A percentile compares a stretch with the other conserved stretches of the same genome.
Evolutionary conservation across 2,113 vertebrate species (phyloP).

Genomic region (Ellobius talpinus): DNA sequence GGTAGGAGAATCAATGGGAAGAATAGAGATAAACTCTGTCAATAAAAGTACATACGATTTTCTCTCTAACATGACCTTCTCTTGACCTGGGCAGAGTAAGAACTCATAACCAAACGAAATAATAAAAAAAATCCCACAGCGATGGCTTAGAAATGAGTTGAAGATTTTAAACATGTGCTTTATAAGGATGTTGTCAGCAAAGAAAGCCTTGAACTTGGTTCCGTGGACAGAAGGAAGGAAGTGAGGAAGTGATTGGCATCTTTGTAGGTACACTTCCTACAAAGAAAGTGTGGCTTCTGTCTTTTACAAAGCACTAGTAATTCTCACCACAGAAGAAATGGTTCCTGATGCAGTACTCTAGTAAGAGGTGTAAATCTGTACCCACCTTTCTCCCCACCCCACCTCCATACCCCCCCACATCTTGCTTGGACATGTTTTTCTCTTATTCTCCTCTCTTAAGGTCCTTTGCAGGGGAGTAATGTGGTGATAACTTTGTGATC

Average conservation of each 20-base stretch:
- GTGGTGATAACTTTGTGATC: too few species aligned
- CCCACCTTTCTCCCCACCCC: neutral
- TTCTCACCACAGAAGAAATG: neutral
- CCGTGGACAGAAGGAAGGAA: neutral
- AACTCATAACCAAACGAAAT: neutral
- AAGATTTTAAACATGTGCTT: neutral
- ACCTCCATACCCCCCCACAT: too few species aligned
- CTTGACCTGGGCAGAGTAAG: neutral
- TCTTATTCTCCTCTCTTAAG: neutral
- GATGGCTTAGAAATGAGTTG: neutral
- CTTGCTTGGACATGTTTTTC: neutral
- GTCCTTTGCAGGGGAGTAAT: neutral
- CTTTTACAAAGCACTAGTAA: neutral
- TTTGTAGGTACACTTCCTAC: neutral
- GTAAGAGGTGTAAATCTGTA: neutral
- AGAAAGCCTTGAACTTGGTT: neutral
- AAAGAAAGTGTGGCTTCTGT: neutral
- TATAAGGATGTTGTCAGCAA: neutral
- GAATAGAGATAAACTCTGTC: neutral
- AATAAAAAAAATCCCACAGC: neutral
- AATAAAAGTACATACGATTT: neutral
- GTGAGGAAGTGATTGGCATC: neutral
- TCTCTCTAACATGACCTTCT: neutral
- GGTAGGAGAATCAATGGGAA: neutral
- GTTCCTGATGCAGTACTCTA: neutral